phyloP scores from a whole-genome alignment of 2,888 invertebrate species.

The Sarcophaga variegata region DNA sequence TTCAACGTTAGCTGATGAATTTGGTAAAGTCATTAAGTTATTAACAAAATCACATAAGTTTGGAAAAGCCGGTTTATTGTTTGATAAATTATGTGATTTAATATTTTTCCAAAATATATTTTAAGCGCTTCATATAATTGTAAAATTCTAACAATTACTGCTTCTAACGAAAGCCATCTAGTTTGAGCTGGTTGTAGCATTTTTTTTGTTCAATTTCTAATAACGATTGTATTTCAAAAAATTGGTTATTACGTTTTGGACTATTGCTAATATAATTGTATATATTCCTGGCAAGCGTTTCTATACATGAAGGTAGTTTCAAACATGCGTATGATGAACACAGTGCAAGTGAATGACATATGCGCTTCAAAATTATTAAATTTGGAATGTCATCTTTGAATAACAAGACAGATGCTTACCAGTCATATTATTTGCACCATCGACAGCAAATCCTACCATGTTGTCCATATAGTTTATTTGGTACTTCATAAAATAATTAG shows the following conservation, averaged over 20 bases:
- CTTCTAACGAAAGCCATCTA: constrained; percentile 13
- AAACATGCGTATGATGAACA: constrained; percentile 1
- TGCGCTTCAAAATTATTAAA: neutral
- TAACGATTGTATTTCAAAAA: too few species aligned
- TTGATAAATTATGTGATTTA: neutral
- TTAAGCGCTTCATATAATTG: constrained; percentile 8
- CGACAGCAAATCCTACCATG: constrained; percentile 15
- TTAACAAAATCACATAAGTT: neutral
- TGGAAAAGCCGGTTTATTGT: neutral
- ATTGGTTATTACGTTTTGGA: neutral
- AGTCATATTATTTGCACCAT: neutral
- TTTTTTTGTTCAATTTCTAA: neutral
- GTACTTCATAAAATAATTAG: constrained; percentile 1
- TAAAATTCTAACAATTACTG: constrained; percentile 1
- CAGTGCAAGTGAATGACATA: neutral
- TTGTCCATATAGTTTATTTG: constrained; percentile 6
- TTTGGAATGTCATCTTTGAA: neutral
- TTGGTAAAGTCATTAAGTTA: neutral
- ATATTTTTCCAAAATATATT: neutral
- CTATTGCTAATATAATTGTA: neutral
- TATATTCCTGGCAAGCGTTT: neutral
- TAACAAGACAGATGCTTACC: too few species aligned
- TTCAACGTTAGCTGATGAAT: too few species aligned
- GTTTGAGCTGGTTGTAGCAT: neutral
- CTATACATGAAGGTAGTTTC: neutral